phyloP scores from a whole-genome alignment of 1,140 invertebrate species.

The Chrysoperla carnea region DNA sequence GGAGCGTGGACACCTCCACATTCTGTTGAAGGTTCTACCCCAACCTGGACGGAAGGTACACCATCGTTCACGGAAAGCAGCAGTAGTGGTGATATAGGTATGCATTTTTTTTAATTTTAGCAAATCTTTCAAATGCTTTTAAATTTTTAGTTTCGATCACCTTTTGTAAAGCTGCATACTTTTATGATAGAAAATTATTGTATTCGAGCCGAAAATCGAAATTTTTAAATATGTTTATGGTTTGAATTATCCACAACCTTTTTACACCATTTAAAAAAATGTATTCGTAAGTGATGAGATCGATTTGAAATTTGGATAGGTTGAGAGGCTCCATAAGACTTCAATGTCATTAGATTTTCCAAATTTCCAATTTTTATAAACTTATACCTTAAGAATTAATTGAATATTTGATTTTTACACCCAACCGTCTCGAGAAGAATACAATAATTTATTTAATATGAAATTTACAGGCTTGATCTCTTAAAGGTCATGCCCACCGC shows the following conservation, averaged over 20 bases:
- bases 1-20: constrained; percentile 72
- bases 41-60: constrained; percentile 94
- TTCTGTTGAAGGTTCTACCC: constrained; percentile 83
- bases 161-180: background rate
- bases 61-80: constrained; percentile 93
- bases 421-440: no score
- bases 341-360: background rate
- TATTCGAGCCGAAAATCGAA: constrained; percentile 10
- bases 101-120: constrained; percentile 14
- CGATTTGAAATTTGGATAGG: no score
- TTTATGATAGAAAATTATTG: background rate
- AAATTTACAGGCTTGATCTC: background rate
- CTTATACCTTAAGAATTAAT: no score
- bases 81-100: constrained; percentile 79
- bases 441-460: background rate
- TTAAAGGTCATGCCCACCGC: background rate
- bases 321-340: constrained; percentile 1
- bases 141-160: background rate
- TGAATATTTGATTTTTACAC: constrained; percentile 3
- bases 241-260: constrained; percentile 6
- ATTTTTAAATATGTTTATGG: constrained; percentile 3
- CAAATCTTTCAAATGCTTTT: constrained; percentile 1
- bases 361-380: no score
- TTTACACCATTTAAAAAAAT: no score
- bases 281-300: no score